These are phyloP conservation scores for Oophaga pumilio DNA, from an alignment of 2,113 vertebrate genomes.

Conservation along the genomic window DNA sequence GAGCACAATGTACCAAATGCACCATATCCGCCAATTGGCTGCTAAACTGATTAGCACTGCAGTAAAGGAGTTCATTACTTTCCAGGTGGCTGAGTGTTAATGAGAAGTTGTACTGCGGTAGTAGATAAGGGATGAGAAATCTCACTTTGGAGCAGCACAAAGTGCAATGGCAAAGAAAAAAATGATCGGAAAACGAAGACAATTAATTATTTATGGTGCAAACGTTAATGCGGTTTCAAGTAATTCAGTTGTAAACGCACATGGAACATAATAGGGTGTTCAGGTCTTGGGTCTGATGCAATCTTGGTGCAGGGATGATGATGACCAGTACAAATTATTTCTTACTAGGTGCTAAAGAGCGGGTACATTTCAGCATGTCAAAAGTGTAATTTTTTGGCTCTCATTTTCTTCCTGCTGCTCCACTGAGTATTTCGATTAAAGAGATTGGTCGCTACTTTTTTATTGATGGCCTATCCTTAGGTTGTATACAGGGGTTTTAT, in stretches of 20 bases:
- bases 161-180: not conserved
- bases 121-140: not conserved
- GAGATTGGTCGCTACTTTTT: no score
- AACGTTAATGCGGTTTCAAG: not conserved
- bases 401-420: no score
- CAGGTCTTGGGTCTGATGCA: not conserved
- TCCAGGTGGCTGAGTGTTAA: not conserved
- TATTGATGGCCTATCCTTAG: no score
- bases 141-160: not conserved
- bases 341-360: no score
- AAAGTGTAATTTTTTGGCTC: no score
- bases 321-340: no score
- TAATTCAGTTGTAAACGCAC: not conserved
- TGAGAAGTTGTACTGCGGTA: not conserved
- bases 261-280: not conserved
- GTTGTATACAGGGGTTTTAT: no score
- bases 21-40: not conserved
- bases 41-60: not conserved
- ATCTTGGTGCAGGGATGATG: not conserved
- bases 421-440: no score
- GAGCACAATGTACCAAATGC: not conserved
- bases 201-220: not conserved
- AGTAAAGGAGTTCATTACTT: not conserved
- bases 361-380: no score
- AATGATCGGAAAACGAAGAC: not conserved